Conservation (phyloP, 2,113 vertebrate species). For the Copsychus sechellarum region DNA sequence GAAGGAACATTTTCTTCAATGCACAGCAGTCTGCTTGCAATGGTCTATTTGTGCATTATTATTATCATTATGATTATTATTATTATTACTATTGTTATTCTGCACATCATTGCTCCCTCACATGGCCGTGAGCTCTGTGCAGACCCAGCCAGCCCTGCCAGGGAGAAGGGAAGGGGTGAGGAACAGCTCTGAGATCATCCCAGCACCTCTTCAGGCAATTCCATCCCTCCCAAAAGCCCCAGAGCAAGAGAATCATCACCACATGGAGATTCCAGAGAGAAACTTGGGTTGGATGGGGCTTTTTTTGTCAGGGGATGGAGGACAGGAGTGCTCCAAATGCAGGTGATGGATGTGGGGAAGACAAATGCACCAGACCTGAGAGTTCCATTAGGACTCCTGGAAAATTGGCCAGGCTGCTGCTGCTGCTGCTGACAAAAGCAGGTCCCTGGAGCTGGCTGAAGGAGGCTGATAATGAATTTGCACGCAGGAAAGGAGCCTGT, state of each 20-base stretch:
- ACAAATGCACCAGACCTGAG: not conserved
- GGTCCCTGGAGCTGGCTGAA: conserved; percentile 5
- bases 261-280: not conserved
- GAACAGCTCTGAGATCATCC: not conserved
- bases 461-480: conserved; percentile 33
- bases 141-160: not conserved
- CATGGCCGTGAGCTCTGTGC: not conserved
- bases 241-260: not conserved
- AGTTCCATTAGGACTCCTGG: not conserved
- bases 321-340: accelerated
- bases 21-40: not conserved
- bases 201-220: not conserved
- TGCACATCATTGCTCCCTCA: not conserved
- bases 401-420: conserved; percentile 7
- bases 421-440: not conserved
- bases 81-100: not conserved
- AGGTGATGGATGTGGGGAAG: not conserved
- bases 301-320: not conserved
- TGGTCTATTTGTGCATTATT: not conserved
- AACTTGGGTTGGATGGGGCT: not conserved
- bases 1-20: not conserved
- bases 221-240: not conserved
- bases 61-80: not conserved
- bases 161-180: accelerated
- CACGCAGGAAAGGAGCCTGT: not conserved